Evolutionary conservation across 2,113 vertebrate species (phyloP).

Genomic region (Siphamia tubifer): DNA sequence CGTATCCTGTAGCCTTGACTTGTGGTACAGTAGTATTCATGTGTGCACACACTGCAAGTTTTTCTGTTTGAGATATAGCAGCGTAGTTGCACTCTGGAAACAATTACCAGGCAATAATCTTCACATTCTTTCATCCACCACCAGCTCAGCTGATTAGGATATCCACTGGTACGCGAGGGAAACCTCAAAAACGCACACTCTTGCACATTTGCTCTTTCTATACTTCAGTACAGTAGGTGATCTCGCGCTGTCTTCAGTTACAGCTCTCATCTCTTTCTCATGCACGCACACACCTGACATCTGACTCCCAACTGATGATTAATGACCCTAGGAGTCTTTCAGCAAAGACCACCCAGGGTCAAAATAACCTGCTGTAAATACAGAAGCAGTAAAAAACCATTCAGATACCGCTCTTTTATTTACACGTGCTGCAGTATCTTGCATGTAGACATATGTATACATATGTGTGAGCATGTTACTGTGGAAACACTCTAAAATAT

Average conservation of each 20-base stretch:
- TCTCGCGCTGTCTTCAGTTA: constrained; percentile 6
- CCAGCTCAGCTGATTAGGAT: constrained; percentile 73
- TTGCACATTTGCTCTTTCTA: constrained; percentile 1
- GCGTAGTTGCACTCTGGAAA: constrained; percentile 65
- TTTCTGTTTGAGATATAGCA: constrained; percentile 41
- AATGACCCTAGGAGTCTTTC: constrained; percentile 49
- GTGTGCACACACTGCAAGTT: neutral
- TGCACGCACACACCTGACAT: constrained; percentile 52
- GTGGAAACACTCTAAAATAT: constrained; percentile 31
- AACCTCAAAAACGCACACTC: constrained; percentile 45
- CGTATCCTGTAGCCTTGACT: constrained; percentile 11
- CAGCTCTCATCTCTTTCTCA: neutral
- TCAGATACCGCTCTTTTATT: constrained; percentile 50
- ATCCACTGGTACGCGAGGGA: constrained; percentile 55
- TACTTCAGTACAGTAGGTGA: constrained; percentile 25
- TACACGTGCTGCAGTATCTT: constrained; percentile 26
- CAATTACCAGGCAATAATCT: constrained; percentile 71
- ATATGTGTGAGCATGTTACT: constrained; percentile 7
- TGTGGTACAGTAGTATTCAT: neutral
- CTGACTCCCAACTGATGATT: constrained; percentile 57
- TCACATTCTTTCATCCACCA: constrained; percentile 72
- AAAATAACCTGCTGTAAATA: constrained; percentile 59
- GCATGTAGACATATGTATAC: neutral
- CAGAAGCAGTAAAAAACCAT: constrained; percentile 58
- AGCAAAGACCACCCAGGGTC: constrained; percentile 58